Conservation (phyloP, 2,113 vertebrate species). For the Gymnocephalus cernua region DNA sequence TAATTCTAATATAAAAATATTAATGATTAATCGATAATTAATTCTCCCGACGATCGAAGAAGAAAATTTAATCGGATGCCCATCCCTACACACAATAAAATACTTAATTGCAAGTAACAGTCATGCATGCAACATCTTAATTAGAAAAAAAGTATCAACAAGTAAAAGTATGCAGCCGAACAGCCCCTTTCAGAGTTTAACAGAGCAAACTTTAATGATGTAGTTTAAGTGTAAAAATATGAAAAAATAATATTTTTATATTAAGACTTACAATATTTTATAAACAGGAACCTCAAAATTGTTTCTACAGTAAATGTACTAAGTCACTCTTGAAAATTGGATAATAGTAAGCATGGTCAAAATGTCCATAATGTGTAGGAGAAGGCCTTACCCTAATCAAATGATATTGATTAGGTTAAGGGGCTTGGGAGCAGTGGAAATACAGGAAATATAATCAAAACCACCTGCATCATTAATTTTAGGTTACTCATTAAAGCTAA, state of each 20-base stretch:
- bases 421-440: not conserved
- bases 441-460: conserved; percentile 10
- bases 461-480: not conserved
- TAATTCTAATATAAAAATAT: no score
- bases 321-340: not conserved
- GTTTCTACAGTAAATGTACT: not conserved
- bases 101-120: not conserved
- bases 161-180: not conserved
- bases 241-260: not conserved
- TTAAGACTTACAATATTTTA: not conserved
- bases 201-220: not conserved
- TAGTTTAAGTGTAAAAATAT: not conserved
- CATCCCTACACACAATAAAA: not conserved
- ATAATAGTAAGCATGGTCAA: not conserved
- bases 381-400: not conserved
- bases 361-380: not conserved
- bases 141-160: not conserved
- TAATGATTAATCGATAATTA: no score
- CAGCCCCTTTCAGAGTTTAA: not conserved
- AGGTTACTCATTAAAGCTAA: not conserved
- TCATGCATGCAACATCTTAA: no score
- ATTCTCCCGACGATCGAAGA: no score
- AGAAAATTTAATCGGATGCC: no score
- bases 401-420: not conserved
- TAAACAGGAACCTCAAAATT: not conserved